phyloP scores from a whole-genome alignment of 2,113 vertebrate genomes.

The Bufo bufo region DNA sequence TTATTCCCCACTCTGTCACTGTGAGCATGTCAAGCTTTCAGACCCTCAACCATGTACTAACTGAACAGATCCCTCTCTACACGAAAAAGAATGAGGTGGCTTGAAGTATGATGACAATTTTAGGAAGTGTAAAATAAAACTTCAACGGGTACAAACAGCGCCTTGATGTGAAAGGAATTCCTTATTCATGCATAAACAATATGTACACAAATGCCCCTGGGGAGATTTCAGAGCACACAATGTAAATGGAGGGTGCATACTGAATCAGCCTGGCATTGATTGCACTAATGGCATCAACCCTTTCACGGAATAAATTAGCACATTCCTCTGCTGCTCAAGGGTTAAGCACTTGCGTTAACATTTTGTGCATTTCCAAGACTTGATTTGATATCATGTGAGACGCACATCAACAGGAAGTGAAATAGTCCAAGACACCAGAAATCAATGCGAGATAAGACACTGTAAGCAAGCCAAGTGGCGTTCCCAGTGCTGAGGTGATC shows the following conservation, averaged over 20 bases:
- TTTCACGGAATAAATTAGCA: neutral
- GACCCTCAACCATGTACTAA: neutral
- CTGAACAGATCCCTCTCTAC: neutral
- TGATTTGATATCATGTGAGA: neutral
- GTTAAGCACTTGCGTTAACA: neutral
- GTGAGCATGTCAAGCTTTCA: neutral
- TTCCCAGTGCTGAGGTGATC: neutral
- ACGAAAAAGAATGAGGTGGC: neutral
- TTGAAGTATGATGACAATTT: neutral
- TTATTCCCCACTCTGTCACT: neutral
- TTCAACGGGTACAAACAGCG: neutral
- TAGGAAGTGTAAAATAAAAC: neutral
- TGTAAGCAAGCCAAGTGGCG: neutral
- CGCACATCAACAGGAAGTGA: neutral
- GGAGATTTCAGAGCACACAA: conserved; percentile 27
- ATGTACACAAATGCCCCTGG: conserved; percentile 42
- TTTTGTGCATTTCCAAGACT: neutral
- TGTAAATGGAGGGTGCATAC: conserved; percentile 35
- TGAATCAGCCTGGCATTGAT: conserved; percentile 33
- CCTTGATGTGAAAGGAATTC: conserved; percentile 34
- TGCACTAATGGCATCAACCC: conserved; percentile 4
- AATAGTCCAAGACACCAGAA: too few relatives aligned
- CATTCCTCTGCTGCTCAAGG: neutral
- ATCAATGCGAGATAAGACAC: too few relatives aligned
- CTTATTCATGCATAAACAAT: conserved; percentile 40